Evolutionary conservation across 2,113 vertebrate species (phyloP).

Genomic region (Engystomops pustulosus): DNA sequence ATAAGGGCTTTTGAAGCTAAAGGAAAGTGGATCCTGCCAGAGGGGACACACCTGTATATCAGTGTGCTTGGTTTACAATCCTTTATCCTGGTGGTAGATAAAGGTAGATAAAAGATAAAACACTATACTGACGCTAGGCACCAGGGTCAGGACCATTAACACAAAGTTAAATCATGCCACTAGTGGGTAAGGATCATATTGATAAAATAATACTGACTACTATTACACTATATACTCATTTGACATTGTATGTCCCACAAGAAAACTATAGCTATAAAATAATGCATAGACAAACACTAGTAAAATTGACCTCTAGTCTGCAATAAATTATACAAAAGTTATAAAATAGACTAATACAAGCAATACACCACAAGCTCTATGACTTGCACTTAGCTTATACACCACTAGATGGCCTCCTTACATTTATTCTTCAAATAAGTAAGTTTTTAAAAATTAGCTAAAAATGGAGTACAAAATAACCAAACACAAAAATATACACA

Average conservation of each 20-base stretch:
- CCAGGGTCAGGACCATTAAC: neutral
- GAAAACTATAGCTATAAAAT: neutral
- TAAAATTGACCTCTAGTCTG: too few species aligned
- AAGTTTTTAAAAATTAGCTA: neutral
- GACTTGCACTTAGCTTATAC: neutral
- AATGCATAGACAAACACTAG: too few species aligned
- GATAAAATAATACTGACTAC: too few species aligned
- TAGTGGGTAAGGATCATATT: too few species aligned
- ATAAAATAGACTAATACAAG: neutral
- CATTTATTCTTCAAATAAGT: neutral
- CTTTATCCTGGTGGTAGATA: too few species aligned
- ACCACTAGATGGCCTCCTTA: slow-evolving; percentile 40
- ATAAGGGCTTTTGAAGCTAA: too few species aligned
- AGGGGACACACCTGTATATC: too few species aligned
- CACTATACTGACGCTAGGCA: neutral
- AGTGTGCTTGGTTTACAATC: too few species aligned
- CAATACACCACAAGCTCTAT: neutral
- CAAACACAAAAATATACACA: neutral
- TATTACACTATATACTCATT: too few species aligned
- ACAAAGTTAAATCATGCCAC: too few species aligned
- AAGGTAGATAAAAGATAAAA: too few species aligned
- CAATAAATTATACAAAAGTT: neutral
- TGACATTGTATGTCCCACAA: neutral
- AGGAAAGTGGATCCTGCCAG: too few species aligned
- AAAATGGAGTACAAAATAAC: neutral